Evolutionary conservation across 1,140 invertebrate species (phyloP).

Genomic region (Bacillus rossius): DNA sequence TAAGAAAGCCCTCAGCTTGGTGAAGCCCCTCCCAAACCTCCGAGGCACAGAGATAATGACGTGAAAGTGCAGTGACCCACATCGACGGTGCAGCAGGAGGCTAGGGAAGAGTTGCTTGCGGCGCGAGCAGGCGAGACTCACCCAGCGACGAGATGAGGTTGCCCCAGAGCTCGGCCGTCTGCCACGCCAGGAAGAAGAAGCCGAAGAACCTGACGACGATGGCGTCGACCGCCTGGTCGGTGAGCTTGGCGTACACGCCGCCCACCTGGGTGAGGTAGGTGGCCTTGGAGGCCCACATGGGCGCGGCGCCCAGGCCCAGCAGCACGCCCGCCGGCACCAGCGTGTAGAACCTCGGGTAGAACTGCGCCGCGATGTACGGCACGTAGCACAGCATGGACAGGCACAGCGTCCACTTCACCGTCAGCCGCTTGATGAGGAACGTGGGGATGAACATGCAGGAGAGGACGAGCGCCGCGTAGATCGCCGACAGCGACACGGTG

Average conservation of each 20-base stretch:
- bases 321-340: conserved; percentile 87
- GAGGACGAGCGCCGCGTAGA: conserved; percentile 83
- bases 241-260: conserved; percentile 81
- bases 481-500: conserved; percentile 75
- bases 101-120: too few species aligned
- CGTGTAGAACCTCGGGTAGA: conserved; percentile 84
- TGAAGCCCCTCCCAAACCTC: too few species aligned
- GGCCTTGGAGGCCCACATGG: conserved; percentile 95
- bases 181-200: conserved; percentile 97
- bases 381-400: conserved; percentile 88
- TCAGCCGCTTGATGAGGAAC: conserved; percentile 80
- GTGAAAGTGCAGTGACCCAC: too few species aligned
- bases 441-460: conserved; percentile 93
- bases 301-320: conserved; percentile 87
- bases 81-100: too few species aligned
- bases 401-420: conserved; percentile 93
- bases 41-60: too few species aligned
- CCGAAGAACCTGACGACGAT: conserved; percentile 95
- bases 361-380: conserved; percentile 90
- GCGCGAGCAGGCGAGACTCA: too few species aligned
- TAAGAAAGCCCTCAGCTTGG: too few species aligned
- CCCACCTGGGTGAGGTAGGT: conserved; percentile 92
- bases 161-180: conserved; percentile 91
- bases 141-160: conserved; percentile 93
- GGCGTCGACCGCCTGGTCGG: conserved; percentile 79